Evolutionary conservation across 2,797 vertebrate species (phyloP).

Genomic region (Pipistrellus nathusii): DNA sequence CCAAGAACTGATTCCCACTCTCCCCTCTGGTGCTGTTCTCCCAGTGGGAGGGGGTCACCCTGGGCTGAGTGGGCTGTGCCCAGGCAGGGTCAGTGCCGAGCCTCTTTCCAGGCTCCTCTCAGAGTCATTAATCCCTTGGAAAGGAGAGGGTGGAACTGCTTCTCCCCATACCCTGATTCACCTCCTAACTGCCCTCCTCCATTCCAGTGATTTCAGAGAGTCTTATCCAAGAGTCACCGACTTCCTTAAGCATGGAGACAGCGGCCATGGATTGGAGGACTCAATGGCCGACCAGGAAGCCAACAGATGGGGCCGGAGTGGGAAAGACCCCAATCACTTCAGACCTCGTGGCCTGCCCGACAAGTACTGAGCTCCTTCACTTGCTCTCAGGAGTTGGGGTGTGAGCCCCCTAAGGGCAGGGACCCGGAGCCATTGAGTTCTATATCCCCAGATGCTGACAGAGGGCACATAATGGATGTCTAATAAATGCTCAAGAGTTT

Average conservation of each 20-base stretch:
- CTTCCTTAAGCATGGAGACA: neutral
- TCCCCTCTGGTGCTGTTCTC: rapidly evolving
- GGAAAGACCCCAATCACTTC: neutral
- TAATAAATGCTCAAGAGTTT: neutral
- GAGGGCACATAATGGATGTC: neutral
- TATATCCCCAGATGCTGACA: neutral
- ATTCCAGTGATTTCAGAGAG: neutral
- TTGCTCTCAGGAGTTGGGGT: neutral
- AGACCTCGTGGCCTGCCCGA: neutral
- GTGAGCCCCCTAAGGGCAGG: neutral
- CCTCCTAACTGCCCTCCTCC: neutral
- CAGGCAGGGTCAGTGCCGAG: neutral
- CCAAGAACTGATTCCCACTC: neutral
- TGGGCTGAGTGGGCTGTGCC: neutral
- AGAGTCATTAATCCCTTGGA: neutral
- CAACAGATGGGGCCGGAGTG: neutral
- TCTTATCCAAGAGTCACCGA: neutral
- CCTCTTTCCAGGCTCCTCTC: neutral
- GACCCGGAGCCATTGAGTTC: neutral
- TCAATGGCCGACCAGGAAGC: rapidly evolving
- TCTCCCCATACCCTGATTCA: neutral
- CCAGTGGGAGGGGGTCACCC: neutral
- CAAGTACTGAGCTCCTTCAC: neutral
- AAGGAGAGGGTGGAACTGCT: neutral
- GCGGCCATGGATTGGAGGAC: neutral